These are phyloP conservation scores for Horisme vitalbata DNA, from an alignment of 2,888 invertebrate species.

Conservation along the genomic window DNA sequence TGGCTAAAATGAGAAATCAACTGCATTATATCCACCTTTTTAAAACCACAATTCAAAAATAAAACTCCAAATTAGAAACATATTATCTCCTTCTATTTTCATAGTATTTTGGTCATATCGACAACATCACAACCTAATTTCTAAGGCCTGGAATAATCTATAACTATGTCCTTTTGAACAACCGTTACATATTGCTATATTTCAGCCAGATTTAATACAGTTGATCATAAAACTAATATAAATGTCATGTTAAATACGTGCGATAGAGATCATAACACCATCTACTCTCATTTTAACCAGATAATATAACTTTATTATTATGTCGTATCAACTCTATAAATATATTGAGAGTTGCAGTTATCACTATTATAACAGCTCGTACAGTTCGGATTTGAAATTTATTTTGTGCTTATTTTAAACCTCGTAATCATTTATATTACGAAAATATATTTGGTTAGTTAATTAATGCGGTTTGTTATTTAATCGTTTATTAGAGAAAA, in stretches of 20 bases:
- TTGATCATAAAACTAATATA: slow-evolving; percentile 25
- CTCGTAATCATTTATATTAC: no score
- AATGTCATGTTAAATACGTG: slow-evolving; percentile 42
- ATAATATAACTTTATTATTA: slow-evolving; percentile 23
- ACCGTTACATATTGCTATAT: slow-evolving; percentile 6
- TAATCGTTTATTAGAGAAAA: no score
- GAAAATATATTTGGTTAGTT: no score
- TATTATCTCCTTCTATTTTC: slow-evolving; percentile 16
- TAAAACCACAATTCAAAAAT: slow-evolving; percentile 11
- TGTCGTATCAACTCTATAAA: slow-evolving; percentile 32
- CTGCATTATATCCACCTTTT: slow-evolving; percentile 37
- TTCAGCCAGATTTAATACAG: slow-evolving; percentile 32
- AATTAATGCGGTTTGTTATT: no score
- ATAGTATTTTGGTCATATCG: slow-evolving; percentile 17
- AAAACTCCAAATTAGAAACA: slow-evolving; percentile 6
- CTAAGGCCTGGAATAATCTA: slow-evolving; percentile 20
- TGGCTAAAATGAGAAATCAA: slow-evolving; percentile 64
- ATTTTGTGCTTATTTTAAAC: slow-evolving; percentile 10
- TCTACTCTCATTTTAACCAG: slow-evolving; percentile 58
- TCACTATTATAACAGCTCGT: slow-evolving; percentile 36
- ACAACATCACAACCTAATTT: slow-evolving; percentile 22
- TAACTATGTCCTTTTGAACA: slow-evolving; percentile 6
- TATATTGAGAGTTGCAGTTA: slow-evolving; percentile 36
- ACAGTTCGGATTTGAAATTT: slow-evolving; percentile 37
- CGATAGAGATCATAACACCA: slow-evolving; percentile 40